phyloP scores from a whole-genome alignment of 2,797 vertebrate genomes.

The Aldrovandia affinis region DNA sequence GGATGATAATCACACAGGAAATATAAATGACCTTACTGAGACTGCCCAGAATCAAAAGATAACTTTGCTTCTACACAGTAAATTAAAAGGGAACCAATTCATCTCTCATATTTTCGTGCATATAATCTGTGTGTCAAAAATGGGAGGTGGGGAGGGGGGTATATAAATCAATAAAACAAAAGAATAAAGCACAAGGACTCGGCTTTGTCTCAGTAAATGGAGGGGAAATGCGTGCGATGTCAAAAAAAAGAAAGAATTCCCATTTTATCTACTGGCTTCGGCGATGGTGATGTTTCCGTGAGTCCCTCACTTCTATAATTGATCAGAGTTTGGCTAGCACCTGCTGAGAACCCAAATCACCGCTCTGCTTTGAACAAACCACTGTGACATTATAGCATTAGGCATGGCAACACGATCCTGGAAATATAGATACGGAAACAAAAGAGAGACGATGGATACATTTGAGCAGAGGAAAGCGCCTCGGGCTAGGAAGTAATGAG shows the following conservation, averaged over 20 bases:
- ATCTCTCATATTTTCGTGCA: slow-evolving; percentile 63
- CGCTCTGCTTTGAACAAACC: slow-evolving; percentile 87
- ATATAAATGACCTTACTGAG: slow-evolving; percentile 57
- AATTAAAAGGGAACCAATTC: slow-evolving; percentile 67
- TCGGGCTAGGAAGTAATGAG: slow-evolving; percentile 97
- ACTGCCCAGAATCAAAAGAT: slow-evolving; percentile 58
- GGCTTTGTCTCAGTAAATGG: slow-evolving; percentile 76
- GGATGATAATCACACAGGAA: slow-evolving; percentile 48
- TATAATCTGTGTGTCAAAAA: slow-evolving; percentile 39
- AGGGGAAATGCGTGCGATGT: slow-evolving; percentile 82
- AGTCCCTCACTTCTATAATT: slow-evolving; percentile 92
- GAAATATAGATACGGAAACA: slow-evolving; percentile 84
- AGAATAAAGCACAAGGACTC: slow-evolving; percentile 45
- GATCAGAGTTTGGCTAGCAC: slow-evolving; percentile 91
- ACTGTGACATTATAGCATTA: slow-evolving; percentile 86
- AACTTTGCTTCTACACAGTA: slow-evolving; percentile 58
- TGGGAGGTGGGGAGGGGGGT: slow-evolving; percentile 23
- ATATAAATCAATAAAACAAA: slow-evolving; percentile 70
- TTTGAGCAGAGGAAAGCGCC: slow-evolving; percentile 83
- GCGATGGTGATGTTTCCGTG: slow-evolving; percentile 84
- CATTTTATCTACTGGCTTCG: slow-evolving; percentile 81
- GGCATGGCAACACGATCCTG: slow-evolving; percentile 78
- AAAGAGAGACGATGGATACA: slow-evolving; percentile 83
- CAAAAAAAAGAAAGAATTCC: slow-evolving; percentile 77
- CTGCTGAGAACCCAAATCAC: slow-evolving; percentile 91